Percentiles rank a stretch among this genome's conserved stretches.
These are phyloP conservation scores for Drosophila meridionalis DNA, from an alignment of 2,888 invertebrate genomes.

Conservation along the genomic window DNA sequence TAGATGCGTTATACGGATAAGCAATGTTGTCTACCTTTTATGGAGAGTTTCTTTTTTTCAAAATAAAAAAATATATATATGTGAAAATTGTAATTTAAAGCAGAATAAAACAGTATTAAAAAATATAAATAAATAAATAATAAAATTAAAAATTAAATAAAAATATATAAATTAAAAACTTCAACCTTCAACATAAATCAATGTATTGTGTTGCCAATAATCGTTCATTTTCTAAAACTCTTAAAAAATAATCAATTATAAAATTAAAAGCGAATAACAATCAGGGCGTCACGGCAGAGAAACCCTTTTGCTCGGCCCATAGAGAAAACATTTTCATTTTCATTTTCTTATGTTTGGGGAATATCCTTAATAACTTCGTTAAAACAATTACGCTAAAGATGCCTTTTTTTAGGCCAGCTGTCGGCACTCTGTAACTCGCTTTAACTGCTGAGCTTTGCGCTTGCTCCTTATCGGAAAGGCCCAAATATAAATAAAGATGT, in stretches of 20 bases:
- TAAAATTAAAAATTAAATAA: too few species aligned
- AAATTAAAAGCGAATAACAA: not conserved
- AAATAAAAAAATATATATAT: too few species aligned
- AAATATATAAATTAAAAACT: too few species aligned
- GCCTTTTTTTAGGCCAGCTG: not conserved
- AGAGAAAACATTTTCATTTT: not conserved
- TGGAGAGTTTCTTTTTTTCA: too few species aligned
- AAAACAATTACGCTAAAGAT: not conserved
- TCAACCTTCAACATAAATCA: too few species aligned
- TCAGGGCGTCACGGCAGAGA: not conserved
- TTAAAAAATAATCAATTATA: not conserved
- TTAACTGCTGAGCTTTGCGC: not conserved
- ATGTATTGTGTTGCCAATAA: too few species aligned
- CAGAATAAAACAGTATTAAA: too few species aligned
- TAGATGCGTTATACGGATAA: too few species aligned
- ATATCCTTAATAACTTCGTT: not conserved
- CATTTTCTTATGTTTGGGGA: not conserved
- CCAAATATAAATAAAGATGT: not conserved
- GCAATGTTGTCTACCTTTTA: too few species aligned
- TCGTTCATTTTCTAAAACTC: too few species aligned
- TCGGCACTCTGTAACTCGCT: not conserved
- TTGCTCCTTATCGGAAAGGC: not conserved
- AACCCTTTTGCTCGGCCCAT: not conserved
- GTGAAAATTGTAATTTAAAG: too few species aligned
- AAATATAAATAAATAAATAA: too few species aligned